These are phyloP conservation scores for Coboldia fuscipes DNA, from an alignment of 1,140 invertebrate genomes.

Conservation along the genomic window DNA sequence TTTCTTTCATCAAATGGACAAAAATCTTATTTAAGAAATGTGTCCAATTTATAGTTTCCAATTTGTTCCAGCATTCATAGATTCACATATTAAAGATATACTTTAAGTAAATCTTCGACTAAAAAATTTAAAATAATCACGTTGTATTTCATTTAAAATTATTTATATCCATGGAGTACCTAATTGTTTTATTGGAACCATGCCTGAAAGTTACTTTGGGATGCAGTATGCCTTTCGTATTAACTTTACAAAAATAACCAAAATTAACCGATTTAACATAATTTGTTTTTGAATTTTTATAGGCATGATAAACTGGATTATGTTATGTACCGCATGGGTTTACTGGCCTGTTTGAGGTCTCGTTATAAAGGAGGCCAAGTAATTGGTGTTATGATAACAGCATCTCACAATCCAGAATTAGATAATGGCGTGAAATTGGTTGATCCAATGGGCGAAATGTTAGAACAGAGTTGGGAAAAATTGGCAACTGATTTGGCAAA, in stretches of 20 bases:
- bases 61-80: too few species aligned
- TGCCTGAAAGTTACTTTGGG: not conserved
- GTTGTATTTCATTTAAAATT: not conserved
- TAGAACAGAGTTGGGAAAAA: constrained; percentile 74
- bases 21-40: too few species aligned
- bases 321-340: constrained; percentile 80
- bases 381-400: constrained; percentile 96
- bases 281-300: constrained; percentile 19
- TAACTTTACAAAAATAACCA: not conserved
- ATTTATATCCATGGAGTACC: not conserved
- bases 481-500: constrained; percentile 74
- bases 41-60: too few species aligned
- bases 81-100: too few species aligned
- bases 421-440: constrained; percentile 97
- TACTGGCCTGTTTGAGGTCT: constrained; percentile 74
- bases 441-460: constrained; percentile 91
- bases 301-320: constrained; percentile 66
- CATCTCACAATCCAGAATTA: constrained; percentile 88
- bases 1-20: too few species aligned
- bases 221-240: too few species aligned
- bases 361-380: constrained; percentile 51
- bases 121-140: not conserved
- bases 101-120: not conserved
- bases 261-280: constrained; percentile 4
- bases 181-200: not conserved